Conservation (phyloP, 2,888 invertebrate genomes). For the Anoplius nigerrimus region DNA sequence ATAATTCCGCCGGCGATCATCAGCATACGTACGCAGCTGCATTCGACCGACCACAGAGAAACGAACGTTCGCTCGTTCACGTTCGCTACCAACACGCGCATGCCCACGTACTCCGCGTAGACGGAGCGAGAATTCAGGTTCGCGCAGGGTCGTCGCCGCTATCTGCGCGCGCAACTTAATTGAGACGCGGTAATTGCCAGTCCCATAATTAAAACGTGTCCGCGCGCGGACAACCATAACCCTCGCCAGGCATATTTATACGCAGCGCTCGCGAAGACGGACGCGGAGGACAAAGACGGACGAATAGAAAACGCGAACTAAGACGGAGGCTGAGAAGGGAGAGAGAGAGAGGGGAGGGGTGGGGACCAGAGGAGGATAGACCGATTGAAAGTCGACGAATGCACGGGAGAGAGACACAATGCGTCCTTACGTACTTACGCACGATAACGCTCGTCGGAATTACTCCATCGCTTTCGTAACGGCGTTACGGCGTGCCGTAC, state of each 20-base stretch:
- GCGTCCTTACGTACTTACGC: conserved; percentile 37
- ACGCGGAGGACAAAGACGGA: not conserved
- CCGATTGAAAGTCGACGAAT: not conserved
- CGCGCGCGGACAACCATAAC: conserved; percentile 5
- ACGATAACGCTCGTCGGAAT: conserved; percentile 31
- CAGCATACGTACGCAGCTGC: too few relatives aligned
- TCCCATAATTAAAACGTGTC: conserved; percentile 19
- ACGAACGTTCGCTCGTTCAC: too few relatives aligned
- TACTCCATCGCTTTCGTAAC: conserved; percentile 45
- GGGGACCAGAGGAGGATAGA: not conserved
- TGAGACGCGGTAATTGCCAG: conserved; percentile 14
- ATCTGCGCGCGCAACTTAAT: conserved; percentile 6
- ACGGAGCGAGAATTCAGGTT: not conserved
- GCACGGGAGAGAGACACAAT: conserved; percentile 8
- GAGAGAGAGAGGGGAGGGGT: not conserved
- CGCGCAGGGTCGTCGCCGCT: not conserved
- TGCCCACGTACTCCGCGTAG: too few relatives aligned
- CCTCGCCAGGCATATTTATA: too few relatives aligned
- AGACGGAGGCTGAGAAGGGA: not conserved
- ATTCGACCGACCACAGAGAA: too few relatives aligned
- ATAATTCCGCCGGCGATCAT: too few relatives aligned
- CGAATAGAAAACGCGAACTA: not conserved
- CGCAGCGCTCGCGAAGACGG: not conserved
- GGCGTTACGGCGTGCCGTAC: conserved; percentile 8
- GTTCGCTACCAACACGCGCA: too few relatives aligned